phyloP scores from a whole-genome alignment of 2,888 invertebrate genomes.

The Drosophila niveifrons region DNA sequence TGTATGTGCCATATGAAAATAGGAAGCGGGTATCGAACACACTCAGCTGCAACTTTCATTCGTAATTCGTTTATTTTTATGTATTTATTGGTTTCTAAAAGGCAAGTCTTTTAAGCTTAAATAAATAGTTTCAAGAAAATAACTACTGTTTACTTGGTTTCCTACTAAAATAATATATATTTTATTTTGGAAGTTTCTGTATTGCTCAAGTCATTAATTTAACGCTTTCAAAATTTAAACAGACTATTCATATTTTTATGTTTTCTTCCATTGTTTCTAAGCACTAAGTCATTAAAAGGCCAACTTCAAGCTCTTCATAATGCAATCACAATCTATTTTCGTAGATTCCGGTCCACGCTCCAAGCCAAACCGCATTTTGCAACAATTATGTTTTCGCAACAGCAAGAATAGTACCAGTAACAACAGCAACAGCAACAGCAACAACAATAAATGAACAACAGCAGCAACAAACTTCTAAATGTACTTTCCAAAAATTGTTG shows the following conservation, averaged over 20 bases:
- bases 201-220: too few species aligned
- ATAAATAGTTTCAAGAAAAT: too few species aligned
- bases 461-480: constrained; percentile 67
- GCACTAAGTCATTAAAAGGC: constrained; percentile 23
- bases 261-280: background rate
- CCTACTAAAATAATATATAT: too few species aligned
- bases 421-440: constrained; percentile 15
- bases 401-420: constrained; percentile 11
- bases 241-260: background rate
- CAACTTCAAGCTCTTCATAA: constrained; percentile 34
- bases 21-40: too few species aligned
- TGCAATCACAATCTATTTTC: constrained; percentile 56
- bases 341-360: constrained; percentile 31
- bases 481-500: constrained; percentile 71
- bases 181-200: too few species aligned
- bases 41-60: too few species aligned
- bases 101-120: too few species aligned
- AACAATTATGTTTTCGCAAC: constrained; percentile 69
- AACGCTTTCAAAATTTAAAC: background rate
- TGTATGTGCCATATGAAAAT: too few species aligned
- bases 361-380: constrained; percentile 63
- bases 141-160: too few species aligned
- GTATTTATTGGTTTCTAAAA: too few species aligned
- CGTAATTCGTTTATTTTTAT: too few species aligned
- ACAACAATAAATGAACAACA: constrained; percentile 10